Conservation (phyloP, 2,113 vertebrate genomes). For the Oreochromis aureus region DNA sequence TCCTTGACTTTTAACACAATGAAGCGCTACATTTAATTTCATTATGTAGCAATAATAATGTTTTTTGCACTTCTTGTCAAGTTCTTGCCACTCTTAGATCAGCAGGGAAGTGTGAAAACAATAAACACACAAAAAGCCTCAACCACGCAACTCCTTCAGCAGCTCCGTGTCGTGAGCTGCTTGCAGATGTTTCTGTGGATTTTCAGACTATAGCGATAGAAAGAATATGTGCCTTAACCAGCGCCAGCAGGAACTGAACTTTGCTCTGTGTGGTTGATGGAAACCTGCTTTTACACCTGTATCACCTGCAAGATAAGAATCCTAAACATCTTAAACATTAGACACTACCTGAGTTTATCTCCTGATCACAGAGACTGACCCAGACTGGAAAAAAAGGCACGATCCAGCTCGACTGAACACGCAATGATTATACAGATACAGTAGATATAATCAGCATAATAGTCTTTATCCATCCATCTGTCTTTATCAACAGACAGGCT, state of each 20-base stretch:
- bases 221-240: background rate
- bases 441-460: slow-evolving; percentile 5
- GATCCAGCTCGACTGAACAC: background rate
- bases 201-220: background rate
- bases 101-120: background rate
- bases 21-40: background rate
- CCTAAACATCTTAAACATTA: background rate
- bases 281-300: background rate
- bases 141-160: background rate
- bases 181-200: background rate
- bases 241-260: background rate
- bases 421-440: background rate
- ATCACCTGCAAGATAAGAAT: background rate
- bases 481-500: background rate
- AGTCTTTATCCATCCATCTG: background rate
- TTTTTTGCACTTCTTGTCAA: background rate
- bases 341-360: background rate
- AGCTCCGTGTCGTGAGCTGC: background rate
- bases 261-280: background rate
- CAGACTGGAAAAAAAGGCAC: background rate
- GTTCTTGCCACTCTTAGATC: background rate
- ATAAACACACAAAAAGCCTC: background rate
- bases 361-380: background rate
- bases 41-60: background rate
- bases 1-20: background rate